Percentiles rank a stretch among this genome's conserved stretches.
Evolutionary conservation across 2,113 vertebrate genomes (phyloP).

Genomic region (Trogon surrucura): DNA sequence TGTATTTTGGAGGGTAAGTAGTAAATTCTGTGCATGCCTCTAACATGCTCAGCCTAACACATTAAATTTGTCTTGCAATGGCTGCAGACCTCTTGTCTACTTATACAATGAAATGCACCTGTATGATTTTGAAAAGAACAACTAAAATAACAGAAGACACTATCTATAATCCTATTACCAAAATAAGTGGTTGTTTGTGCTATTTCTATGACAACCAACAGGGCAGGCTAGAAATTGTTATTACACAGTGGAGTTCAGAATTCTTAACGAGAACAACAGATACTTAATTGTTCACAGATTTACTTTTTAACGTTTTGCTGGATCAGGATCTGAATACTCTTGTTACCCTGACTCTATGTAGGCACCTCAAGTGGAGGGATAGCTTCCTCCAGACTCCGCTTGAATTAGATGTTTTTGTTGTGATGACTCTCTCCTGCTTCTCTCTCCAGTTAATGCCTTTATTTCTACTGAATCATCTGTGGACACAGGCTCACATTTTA

Average conservation of each 20-base stretch:
- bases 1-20: neutral
- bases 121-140: constrained; percentile 13
- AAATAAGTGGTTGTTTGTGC: constrained; percentile 37
- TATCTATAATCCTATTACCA: constrained; percentile 28
- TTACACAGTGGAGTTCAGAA: constrained; percentile 22
- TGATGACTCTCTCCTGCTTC: neutral
- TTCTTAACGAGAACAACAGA: constrained; percentile 21
- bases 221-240: constrained; percentile 28
- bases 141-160: constrained; percentile 31
- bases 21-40: neutral
- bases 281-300: neutral
- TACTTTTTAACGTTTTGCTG: neutral
- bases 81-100: neutral
- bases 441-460: constrained; percentile 24
- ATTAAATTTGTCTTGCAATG: neutral
- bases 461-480: constrained; percentile 37
- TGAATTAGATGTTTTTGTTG: constrained; percentile 2
- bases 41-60: neutral
- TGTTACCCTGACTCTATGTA: neutral
- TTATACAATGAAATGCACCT: neutral
- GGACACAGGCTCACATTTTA: constrained; percentile 56
- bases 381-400: neutral
- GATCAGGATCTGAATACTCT: neutral
- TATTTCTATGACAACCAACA: constrained; percentile 55
- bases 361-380: neutral